Evolutionary conservation across 1,140 invertebrate species (phyloP).

Genomic region (Leptopilina boulardi): DNA sequence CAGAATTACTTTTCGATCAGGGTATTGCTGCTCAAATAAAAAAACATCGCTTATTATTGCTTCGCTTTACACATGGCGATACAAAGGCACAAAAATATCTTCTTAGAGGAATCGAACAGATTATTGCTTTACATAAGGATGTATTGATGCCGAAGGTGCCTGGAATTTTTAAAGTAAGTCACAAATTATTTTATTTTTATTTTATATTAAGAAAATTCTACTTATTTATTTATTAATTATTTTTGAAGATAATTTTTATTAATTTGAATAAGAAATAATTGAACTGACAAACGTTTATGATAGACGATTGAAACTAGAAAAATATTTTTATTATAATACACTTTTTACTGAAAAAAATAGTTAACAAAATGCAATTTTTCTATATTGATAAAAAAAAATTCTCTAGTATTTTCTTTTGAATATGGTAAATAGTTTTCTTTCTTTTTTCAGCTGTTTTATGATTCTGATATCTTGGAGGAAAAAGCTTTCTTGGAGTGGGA

Average conservation of each 20-base stretch:
- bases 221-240: background rate
- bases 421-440: constrained; percentile 3
- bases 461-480: constrained; percentile 96
- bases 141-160: constrained; percentile 91
- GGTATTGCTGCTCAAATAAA: constrained; percentile 88
- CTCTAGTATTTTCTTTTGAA: no score
- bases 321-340: no score
- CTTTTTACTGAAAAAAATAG: no score
- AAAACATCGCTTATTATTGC: constrained; percentile 82
- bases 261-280: no score
- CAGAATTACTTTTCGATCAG: constrained; percentile 93
- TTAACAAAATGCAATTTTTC: no score
- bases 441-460: constrained; percentile 89
- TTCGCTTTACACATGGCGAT: constrained; percentile 93
- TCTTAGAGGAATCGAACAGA: constrained; percentile 95
- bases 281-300: no score
- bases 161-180: constrained; percentile 88
- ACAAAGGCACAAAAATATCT: constrained; percentile 96
- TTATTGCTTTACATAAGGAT: constrained; percentile 89
- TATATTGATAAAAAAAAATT: no score
- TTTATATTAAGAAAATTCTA: background rate
- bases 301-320: no score
- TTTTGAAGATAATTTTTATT: no score
- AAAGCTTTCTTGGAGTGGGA: constrained; percentile 96
- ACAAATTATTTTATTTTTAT: constrained; percentile 39